Evolutionary conservation across 1,140 invertebrate genomes (phyloP).

Genomic region (Amphibalanus amphitrite): DNA sequence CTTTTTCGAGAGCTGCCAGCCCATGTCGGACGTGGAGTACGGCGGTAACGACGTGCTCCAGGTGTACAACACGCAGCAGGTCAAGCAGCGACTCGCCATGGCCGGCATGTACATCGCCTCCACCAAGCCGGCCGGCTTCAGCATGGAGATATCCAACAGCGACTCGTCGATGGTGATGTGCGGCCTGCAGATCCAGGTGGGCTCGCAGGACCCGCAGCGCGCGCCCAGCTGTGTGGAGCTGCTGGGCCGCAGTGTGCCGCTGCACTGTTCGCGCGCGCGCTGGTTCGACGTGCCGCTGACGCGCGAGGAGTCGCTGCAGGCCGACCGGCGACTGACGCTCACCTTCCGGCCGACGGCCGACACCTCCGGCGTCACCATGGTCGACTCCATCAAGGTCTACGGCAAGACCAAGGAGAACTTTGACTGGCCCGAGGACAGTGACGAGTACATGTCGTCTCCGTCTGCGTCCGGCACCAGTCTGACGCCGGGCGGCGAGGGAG

Average conservation of each 20-base stretch:
- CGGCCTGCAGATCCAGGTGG: conserved; percentile 65
- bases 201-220: conserved; percentile 66
- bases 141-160: conserved; percentile 70
- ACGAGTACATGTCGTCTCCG: not conserved
- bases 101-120: conserved; percentile 68
- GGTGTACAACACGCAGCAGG: conserved; percentile 84
- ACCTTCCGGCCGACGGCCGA: conserved; percentile 74
- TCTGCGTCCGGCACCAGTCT: conserved; percentile 4
- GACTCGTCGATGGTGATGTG: conserved; percentile 67
- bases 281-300: conserved; percentile 94
- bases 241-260: conserved; percentile 61
- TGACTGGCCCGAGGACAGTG: conserved; percentile 81
- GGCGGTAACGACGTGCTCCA: conserved; percentile 89
- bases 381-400: conserved; percentile 86
- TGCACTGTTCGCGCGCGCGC: conserved; percentile 52
- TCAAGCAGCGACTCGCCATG: conserved; percentile 81
- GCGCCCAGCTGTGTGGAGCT: conserved; percentile 68
- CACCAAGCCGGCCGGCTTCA: conserved; percentile 72
- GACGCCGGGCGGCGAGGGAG: not conserved
- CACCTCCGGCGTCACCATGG: conserved; percentile 69
- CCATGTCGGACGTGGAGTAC: conserved; percentile 82
- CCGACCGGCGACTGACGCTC: conserved; percentile 80
- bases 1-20: conserved; percentile 88
- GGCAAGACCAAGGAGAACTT: conserved; percentile 90
- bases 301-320: conserved; percentile 77